phyloP scores from a whole-genome alignment of 2,888 invertebrate species.

The Heterodera filipjevi region DNA sequence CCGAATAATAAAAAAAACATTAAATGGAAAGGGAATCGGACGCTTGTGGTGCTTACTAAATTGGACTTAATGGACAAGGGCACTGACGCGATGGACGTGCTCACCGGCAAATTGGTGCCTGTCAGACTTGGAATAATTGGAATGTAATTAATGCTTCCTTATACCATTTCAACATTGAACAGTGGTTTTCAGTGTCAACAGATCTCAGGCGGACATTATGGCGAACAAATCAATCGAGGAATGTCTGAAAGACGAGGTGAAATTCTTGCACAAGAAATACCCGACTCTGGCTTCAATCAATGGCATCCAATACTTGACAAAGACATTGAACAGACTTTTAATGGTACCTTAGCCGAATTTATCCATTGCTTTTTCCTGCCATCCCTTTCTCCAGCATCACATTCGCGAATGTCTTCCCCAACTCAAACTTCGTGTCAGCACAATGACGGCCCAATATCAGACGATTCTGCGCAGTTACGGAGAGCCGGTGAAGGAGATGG shows the following conservation, averaged over 20 bases:
- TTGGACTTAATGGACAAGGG: slow-evolving; percentile 99
- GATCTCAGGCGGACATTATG: slow-evolving; percentile 76
- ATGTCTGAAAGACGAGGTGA: slow-evolving; percentile 89
- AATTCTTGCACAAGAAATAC: slow-evolving; percentile 92
- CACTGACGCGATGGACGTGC: slow-evolving; percentile 97
- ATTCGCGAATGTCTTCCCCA: slow-evolving; percentile 97
- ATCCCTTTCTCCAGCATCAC: slow-evolving; percentile 79
- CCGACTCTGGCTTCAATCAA: slow-evolving; percentile 93
- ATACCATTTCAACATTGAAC: neutral
- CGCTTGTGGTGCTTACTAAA: slow-evolving; percentile 96
- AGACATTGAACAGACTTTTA: slow-evolving; percentile 72
- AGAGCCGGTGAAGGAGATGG: slow-evolving; percentile 82
- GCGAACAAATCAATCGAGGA: slow-evolving; percentile 70
- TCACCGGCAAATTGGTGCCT: slow-evolving; percentile 95
- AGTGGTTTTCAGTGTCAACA: slow-evolving; percentile 78
- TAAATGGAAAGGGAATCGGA: slow-evolving; percentile 74
- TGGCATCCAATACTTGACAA: slow-evolving; percentile 93
- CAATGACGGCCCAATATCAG: slow-evolving; percentile 97
- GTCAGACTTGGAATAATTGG: slow-evolving; percentile 98
- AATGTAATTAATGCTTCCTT: slow-evolving; percentile 69
- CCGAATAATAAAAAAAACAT: neutral
- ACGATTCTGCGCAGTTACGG: slow-evolving; percentile 92
- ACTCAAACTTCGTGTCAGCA: slow-evolving; percentile 94
- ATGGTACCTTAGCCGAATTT: slow-evolving; percentile 32
- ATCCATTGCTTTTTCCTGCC: neutral